Evolutionary conservation across 2,888 invertebrate genomes (phyloP).

Genomic region (Tipula lateralis): DNA sequence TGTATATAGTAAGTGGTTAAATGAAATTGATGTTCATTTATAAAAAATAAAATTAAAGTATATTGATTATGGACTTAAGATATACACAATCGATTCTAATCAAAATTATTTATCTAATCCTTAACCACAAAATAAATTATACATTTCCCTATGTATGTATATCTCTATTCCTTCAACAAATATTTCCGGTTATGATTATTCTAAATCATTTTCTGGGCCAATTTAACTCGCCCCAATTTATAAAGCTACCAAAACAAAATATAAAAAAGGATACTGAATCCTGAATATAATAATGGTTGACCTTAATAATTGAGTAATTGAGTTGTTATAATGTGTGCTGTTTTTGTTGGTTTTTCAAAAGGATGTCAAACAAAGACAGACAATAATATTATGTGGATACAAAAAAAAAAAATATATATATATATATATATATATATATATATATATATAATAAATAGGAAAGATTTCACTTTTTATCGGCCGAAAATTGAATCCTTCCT

Average conservation of each 20-base stretch:
- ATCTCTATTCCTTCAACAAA: not conserved
- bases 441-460: too few relatives aligned
- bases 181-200: not conserved
- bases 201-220: not conserved
- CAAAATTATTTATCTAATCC: not conserved
- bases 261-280: not conserved
- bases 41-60: not conserved
- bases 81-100: not conserved
- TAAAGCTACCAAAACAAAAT: not conserved
- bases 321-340: not conserved
- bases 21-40: not conserved
- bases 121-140: not conserved
- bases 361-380: not conserved
- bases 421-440: too few relatives aligned
- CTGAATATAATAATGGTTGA: not conserved
- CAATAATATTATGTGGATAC: not conserved
- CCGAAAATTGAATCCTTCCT: not conserved
- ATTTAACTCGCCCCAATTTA: not conserved
- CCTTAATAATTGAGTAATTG: slow-evolving; percentile 24
- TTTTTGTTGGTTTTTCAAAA: not conserved
- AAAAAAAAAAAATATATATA: too few relatives aligned
- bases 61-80: not conserved
- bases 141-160: not conserved
- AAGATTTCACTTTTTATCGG: not conserved
- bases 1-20: too few relatives aligned